Conservation (phyloP, 2,113 vertebrate species). For the Urocitellus parryii region DNA sequence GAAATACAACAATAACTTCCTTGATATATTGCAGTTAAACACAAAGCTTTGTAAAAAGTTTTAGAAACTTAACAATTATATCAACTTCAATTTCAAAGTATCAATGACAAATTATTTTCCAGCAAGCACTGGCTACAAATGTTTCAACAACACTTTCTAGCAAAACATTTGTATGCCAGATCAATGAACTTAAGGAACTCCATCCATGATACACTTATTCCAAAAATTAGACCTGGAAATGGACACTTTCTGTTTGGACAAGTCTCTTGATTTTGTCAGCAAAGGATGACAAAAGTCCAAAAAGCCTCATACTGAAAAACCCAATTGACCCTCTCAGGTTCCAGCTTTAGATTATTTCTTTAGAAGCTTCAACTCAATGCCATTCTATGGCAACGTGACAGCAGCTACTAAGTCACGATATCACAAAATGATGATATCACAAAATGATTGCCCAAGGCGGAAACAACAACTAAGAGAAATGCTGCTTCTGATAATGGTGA, state of each 20-base stretch:
- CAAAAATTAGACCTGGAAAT: conserved; percentile 37
- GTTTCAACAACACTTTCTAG: background rate
- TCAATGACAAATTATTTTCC: conserved; percentile 20
- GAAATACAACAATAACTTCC: conserved; percentile 35
- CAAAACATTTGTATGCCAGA: background rate
- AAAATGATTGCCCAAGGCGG: background rate
- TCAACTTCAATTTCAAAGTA: conserved; percentile 24
- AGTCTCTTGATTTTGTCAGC: conserved; percentile 13
- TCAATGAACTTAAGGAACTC: background rate
- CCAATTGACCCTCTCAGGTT: background rate
- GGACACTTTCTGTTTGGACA: background rate
- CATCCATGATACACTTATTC: background rate
- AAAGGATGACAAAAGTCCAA: background rate
- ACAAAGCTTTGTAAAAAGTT: background rate
- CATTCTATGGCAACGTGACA: background rate
- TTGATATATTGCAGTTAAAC: background rate
- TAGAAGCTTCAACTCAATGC: background rate
- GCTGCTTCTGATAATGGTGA: background rate
- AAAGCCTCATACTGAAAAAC: background rate
- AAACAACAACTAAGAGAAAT: background rate
- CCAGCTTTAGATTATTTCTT: background rate
- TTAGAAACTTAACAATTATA: conserved; percentile 43
- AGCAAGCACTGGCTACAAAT: conserved; percentile 6
- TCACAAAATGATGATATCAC: background rate
- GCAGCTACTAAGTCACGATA: background rate